Evolutionary conservation across 2,888 invertebrate species (phyloP), one percentile per base, ranked within the genome.

Genomic region (Spodoptera littoralis): DNA sequence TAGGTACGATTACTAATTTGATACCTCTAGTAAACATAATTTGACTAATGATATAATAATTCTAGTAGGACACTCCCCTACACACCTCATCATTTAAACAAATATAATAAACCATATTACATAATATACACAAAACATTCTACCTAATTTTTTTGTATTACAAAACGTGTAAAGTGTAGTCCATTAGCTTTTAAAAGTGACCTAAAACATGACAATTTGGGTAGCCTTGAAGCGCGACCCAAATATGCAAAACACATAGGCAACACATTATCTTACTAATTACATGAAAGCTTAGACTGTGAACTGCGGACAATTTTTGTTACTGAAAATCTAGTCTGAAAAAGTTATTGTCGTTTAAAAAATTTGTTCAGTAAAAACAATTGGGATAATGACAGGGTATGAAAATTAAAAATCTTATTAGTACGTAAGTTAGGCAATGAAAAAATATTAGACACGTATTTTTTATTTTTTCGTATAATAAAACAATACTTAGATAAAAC

Each of bases 161-260:
- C 82, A 75, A 78, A 81, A 81, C 82, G 81, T 84, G 76, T 82
- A 83, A 87, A 80, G 79, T 84, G 81, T 76, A 76, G 53, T 71
- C 79, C 76, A 83, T 88, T 86, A 83, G 83, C 77, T 80, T 83
- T 71, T 76, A 79, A 81, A 83, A 85, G 80, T 85, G 84, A 85
- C 84, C 83, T 82, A 80, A 77, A 82, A 77, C 83, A 83, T 87
- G 88, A 82, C 82, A 81, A 70, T 58, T 55, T 67, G 65, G 65
- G 71, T 79, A 83, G 75, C 88, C 90, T 88, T 90, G 87, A 80
- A 82, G 83, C 82, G 82, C 82, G 86, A 85, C 90, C 90, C 83
- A 84, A 90, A 90, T 89, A 84, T 84, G 82, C 70, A 74, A 79
- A 84, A 83, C 77, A 81, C 76, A 80, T 76, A 79, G 73, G 56